A percentile compares a stretch with the other conserved stretches of the same genome.
Evolutionary conservation across 2,888 invertebrate species (phyloP).

Genomic region (Volucella bombylans): DNA sequence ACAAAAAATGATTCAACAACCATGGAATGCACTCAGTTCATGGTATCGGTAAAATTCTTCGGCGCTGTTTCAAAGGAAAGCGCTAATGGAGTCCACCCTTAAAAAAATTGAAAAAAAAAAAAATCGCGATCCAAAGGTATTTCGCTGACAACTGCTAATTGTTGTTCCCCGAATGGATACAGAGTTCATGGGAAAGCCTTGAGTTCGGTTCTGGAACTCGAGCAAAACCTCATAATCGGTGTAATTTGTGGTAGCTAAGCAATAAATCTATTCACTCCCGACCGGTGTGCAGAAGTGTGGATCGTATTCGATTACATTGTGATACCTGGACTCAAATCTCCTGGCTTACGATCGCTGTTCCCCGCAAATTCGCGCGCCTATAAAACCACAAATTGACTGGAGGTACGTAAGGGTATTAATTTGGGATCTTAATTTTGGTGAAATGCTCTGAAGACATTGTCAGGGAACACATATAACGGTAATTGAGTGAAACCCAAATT

Average conservation of each 20-base stretch:
- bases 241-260: slow-evolving; percentile 34
- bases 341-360: neutral
- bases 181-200: slow-evolving; percentile 30
- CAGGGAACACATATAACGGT: neutral
- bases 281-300: slow-evolving; percentile 10
- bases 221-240: neutral
- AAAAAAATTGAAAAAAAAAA: slow-evolving; percentile 3
- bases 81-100: slow-evolving; percentile 56
- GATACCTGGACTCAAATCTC: neutral
- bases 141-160: slow-evolving; percentile 68
- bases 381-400: slow-evolving; percentile 6
- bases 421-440: slow-evolving; percentile 17
- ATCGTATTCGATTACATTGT: slow-evolving; percentile 35
- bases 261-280: slow-evolving; percentile 17
- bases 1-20: slow-evolving; percentile 9
- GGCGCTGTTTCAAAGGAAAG: slow-evolving; percentile 59
- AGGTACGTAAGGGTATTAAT: slow-evolving; percentile 10
- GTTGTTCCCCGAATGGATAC: slow-evolving; percentile 32
- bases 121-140: slow-evolving; percentile 32
- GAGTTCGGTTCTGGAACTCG: slow-evolving; percentile 7
- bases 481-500: slow-evolving; percentile 7
- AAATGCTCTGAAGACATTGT: slow-evolving; percentile 1
- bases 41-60: slow-evolving; percentile 71
- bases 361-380: neutral
- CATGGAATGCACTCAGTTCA: slow-evolving; percentile 64